Evolutionary conservation across 1,140 invertebrate species (phyloP).

Genomic region (Dolichoris vasculosae): DNA sequence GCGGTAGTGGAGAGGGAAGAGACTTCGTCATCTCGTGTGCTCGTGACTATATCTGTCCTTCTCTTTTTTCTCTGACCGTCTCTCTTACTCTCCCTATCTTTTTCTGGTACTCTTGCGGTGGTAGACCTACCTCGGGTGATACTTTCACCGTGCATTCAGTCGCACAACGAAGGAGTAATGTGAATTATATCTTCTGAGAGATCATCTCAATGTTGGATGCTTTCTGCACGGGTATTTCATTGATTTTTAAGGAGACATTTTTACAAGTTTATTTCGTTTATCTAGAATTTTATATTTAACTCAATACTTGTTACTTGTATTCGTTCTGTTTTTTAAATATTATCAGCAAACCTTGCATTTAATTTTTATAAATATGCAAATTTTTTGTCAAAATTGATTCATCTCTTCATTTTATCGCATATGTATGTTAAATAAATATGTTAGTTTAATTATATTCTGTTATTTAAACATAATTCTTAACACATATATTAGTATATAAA

Average conservation of each 20-base stretch:
- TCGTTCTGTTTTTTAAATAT: background rate
- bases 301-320: background rate
- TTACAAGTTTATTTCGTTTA: background rate
- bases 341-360: background rate
- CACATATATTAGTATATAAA: no score
- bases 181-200: background rate
- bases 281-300: background rate
- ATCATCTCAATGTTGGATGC: background rate
- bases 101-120: background rate
- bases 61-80: background rate
- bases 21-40: background rate
- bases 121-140: background rate
- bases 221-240: conserved; percentile 6
- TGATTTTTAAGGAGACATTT: background rate
- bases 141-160: conserved; percentile 26
- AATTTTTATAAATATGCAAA: background rate
- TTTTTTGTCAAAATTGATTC: background rate
- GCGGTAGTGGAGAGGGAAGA: background rate
- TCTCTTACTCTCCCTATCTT: background rate
- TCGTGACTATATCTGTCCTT: background rate
- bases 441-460: no score
- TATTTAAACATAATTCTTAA: no score
- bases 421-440: no score
- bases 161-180: background rate
- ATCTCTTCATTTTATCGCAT: no score